Evolutionary conservation across 2,113 vertebrate species (phyloP).

Genomic region (Clarias magur): DNA sequence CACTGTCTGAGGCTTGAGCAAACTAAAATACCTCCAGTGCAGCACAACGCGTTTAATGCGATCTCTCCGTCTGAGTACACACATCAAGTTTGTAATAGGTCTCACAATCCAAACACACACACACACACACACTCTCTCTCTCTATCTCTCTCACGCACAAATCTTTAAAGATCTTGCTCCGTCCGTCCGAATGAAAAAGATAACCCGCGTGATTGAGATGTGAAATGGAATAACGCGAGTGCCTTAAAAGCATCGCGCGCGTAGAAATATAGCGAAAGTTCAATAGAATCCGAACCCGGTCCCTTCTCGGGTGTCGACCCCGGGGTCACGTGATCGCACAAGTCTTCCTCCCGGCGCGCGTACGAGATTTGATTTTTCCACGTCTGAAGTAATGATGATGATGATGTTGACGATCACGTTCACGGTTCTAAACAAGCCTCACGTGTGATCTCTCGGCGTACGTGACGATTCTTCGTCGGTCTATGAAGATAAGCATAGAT

Average conservation of each 20-base stretch:
- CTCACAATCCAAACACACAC: conserved; percentile 33
- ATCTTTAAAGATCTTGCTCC: neutral
- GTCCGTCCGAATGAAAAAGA: neutral
- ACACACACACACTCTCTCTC: conserved; percentile 3
- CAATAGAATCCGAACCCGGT: neutral
- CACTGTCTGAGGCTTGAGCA: conserved; percentile 40
- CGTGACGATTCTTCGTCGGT: no score
- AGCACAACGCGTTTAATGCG: conserved; percentile 48
- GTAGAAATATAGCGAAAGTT: neutral
- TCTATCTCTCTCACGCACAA: neutral
- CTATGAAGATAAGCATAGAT: no score
- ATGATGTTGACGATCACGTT: no score
- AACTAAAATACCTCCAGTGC: conserved; percentile 37
- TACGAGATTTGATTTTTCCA: neutral
- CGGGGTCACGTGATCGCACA: neutral
- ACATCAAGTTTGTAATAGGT: conserved; percentile 18
- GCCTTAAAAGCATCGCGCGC: neutral
- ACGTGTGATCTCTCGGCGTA: no score
- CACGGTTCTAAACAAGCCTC: no score
- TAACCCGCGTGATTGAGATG: neutral
- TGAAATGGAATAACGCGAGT: neutral
- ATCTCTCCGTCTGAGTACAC: conserved; percentile 40
- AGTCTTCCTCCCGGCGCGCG: no score
- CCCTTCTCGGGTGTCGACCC: neutral
- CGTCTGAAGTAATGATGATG: no score